phyloP scores from a whole-genome alignment of 1,140 invertebrate species.

The Coptotermes formosanus region DNA sequence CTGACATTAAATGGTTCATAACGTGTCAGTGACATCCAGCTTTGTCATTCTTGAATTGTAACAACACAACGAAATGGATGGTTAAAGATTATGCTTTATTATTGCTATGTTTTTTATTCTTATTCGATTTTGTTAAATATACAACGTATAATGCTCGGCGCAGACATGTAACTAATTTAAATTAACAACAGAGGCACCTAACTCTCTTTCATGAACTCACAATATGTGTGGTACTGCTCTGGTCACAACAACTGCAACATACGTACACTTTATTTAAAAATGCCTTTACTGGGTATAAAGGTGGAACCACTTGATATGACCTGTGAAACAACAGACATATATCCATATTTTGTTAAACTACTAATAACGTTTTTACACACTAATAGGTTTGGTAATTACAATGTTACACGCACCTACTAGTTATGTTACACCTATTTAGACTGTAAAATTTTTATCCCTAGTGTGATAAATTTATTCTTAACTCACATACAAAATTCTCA shows the following conservation, averaged over 20 bases:
- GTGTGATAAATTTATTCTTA: too few species aligned
- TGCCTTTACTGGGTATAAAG: too few species aligned
- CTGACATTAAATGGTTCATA: constrained; percentile 17
- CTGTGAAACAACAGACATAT: too few species aligned
- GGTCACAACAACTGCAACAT: neutral
- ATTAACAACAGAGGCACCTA: neutral
- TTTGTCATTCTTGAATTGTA: constrained; percentile 12
- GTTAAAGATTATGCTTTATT: constrained; percentile 15
- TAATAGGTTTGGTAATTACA: too few species aligned
- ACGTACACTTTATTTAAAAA: too few species aligned
- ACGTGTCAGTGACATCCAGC: neutral
- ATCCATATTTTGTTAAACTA: too few species aligned
- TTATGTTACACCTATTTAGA: too few species aligned
- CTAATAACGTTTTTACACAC: too few species aligned
- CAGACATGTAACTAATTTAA: constrained; percentile 15
- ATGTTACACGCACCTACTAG: too few species aligned
- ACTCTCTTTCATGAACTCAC: neutral
- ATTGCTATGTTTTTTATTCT: neutral
- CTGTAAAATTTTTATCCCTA: too few species aligned
- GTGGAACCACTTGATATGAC: too few species aligned
- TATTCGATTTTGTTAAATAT: neutral
- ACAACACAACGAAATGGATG: neutral
- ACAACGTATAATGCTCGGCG: neutral
- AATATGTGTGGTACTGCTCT: neutral
- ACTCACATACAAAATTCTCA: too few species aligned